phyloP scores from a whole-genome alignment of 2,888 invertebrate species.

The Epinotia nisella region DNA sequence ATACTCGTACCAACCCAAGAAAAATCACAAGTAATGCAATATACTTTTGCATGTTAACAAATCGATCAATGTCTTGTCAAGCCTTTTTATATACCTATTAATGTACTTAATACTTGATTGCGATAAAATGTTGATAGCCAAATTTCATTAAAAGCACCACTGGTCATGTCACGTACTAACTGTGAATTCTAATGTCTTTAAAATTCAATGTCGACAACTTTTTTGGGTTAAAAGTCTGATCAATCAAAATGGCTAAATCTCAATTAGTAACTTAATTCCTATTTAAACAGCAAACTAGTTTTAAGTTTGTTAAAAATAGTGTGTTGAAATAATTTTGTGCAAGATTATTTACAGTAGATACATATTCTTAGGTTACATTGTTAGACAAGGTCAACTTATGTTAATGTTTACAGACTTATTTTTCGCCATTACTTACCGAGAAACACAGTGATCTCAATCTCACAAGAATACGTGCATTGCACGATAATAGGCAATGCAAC shows the following conservation, averaged over 20 bases:
- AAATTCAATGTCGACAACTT: constrained; percentile 31
- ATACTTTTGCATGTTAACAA: constrained; percentile 38
- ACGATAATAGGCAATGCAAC: not conserved
- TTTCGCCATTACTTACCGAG: constrained; percentile 22
- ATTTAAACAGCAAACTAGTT: not conserved
- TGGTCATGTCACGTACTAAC: constrained; percentile 17
- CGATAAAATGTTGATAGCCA: constrained; percentile 38
- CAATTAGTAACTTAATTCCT: constrained; percentile 18
- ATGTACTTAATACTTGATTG: constrained; percentile 59
- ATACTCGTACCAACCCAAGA: no score
- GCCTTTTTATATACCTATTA: constrained; percentile 56
- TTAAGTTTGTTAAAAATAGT: not conserved
- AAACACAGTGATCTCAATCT: constrained; percentile 22
- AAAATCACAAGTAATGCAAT: constrained; percentile 17
- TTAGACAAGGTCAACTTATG: constrained; percentile 37
- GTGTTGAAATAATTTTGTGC: constrained; percentile 26
- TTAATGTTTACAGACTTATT: constrained; percentile 27
- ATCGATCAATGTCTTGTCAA: constrained; percentile 62
- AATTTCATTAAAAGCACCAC: constrained; percentile 38
- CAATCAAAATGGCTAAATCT: constrained; percentile 12
- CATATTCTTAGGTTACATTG: constrained; percentile 9
- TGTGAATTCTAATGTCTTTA: constrained; percentile 20
- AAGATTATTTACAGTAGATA: constrained; percentile 10
- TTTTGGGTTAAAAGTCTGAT: constrained; percentile 18
- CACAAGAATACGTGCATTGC: constrained; percentile 16